Conservation (phyloP, 2,888 invertebrate genomes). For the Lasioglossum lativentre region DNA sequence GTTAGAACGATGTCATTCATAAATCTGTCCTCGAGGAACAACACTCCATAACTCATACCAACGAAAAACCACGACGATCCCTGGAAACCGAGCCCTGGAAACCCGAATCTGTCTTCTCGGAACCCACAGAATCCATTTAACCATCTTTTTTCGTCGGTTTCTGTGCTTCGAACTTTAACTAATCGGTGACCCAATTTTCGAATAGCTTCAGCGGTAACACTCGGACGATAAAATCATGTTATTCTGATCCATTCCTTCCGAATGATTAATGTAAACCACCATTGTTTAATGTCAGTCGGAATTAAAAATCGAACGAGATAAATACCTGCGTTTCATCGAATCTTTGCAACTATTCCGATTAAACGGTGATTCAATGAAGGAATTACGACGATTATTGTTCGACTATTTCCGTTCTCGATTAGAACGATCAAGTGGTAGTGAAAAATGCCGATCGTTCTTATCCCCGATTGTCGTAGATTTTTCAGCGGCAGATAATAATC, state of each 20-base stretch:
- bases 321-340: background rate
- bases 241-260: background rate
- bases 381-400: background rate
- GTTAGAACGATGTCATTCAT: slow-evolving; percentile 2
- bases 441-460: background rate
- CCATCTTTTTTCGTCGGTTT: background rate
- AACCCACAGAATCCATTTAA: background rate
- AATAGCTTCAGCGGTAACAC: background rate
- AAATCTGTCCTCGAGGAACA: slow-evolving; percentile 23
- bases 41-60: background rate
- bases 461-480: background rate
- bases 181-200: background rate
- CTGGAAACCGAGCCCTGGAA: background rate
- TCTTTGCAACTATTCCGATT: no score
- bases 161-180: background rate
- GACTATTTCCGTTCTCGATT: background rate
- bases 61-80: background rate
- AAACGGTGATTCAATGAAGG: background rate
- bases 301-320: background rate
- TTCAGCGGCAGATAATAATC: background rate
- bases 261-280: no score
- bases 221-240: background rate
- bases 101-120: background rate
- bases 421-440: background rate
- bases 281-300: background rate